phyloP scores from a whole-genome alignment of 1,140 invertebrate species.

The Alviniconcha marisindica region DNA sequence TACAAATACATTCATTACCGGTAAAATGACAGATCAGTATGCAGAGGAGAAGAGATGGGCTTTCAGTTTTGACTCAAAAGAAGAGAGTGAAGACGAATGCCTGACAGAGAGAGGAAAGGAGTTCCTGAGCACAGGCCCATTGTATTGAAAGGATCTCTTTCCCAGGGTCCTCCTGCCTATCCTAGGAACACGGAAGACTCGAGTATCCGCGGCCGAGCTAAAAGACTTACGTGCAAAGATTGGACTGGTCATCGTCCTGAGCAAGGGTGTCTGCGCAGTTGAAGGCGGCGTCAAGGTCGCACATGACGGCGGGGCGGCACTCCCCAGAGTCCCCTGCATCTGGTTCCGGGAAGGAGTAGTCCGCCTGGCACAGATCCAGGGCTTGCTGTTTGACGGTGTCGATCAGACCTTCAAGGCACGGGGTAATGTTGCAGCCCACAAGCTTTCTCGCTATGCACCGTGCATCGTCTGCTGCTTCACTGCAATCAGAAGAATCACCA shows the following conservation, averaged over 20 bases:
- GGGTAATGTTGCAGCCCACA: slow-evolving; percentile 1
- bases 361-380: not conserved
- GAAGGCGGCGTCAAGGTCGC: not conserved
- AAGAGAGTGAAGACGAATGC: too few species aligned
- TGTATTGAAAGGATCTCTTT: too few species aligned
- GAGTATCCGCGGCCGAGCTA: too few species aligned
- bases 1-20: too few species aligned
- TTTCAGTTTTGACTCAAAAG: too few species aligned
- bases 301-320: slow-evolving; percentile 19
- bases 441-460: not conserved
- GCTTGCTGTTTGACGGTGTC: not conserved
- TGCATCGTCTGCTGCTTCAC: not conserved
- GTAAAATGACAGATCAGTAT: too few species aligned
- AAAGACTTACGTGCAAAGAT: slow-evolving; percentile 27
- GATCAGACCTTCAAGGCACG: slow-evolving; percentile 19
- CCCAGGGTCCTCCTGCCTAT: too few species aligned
- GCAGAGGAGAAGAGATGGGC: too few species aligned
- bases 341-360: not conserved
- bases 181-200: too few species aligned
- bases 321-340: not conserved
- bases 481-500: too few species aligned
- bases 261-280: not conserved
- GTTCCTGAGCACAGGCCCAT: too few species aligned
- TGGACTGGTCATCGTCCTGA: not conserved
- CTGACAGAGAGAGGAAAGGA: too few species aligned